Percentiles rank a stretch among this genome's conserved stretches.
phyloP scores from a whole-genome alignment of 2,113 vertebrate species.

The Rattus rattus region DNA sequence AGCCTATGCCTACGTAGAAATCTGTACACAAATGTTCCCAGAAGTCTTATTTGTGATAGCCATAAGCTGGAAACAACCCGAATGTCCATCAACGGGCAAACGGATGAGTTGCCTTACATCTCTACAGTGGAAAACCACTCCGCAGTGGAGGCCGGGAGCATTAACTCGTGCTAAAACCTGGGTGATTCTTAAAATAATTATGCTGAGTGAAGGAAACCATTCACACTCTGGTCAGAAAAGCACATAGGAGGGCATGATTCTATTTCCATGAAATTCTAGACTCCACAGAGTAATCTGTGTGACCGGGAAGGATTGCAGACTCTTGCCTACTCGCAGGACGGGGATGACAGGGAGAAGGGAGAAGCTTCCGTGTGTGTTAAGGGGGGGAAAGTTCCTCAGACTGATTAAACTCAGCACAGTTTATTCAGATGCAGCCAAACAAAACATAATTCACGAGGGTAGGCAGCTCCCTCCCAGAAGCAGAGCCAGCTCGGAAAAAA shows the following conservation, averaged over 20 bases:
- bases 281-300: neutral
- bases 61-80: neutral
- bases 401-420: neutral
- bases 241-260: neutral
- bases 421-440: neutral
- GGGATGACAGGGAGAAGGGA: neutral
- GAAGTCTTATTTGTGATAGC: neutral
- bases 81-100: neutral
- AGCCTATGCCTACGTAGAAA: neutral
- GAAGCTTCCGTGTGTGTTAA: neutral
- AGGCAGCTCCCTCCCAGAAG: neutral
- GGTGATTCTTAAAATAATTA: neutral
- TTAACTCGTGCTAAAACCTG: neutral
- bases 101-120: neutral
- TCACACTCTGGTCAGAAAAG: neutral
- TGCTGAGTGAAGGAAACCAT: neutral
- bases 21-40: neutral
- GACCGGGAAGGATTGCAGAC: neutral
- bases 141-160: neutral
- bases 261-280: neutral
- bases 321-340: neutral
- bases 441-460: neutral
- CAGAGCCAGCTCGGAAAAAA: neutral
- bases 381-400: neutral
- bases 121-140: neutral